A percentile compares a stretch with the other conserved stretches of the same genome.
Conservation (phyloP, 2,888 invertebrate genomes). For the Sarcophaga carnaria region DNA sequence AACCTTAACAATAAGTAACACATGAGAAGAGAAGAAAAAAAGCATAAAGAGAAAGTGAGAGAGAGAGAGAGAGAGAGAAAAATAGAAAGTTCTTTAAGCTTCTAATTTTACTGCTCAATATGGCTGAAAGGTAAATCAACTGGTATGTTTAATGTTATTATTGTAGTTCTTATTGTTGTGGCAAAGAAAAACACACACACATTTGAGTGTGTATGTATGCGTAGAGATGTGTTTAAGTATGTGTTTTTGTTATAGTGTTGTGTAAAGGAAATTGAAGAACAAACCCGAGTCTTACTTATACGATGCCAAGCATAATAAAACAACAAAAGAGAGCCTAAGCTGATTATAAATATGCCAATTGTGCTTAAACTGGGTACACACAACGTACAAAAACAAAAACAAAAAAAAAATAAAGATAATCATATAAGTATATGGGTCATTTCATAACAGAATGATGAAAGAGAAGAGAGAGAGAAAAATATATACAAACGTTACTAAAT, state of each 20-base stretch:
- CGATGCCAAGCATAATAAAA: conserved; percentile 21
- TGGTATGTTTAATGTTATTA: conserved; percentile 24
- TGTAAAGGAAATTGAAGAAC: conserved; percentile 23
- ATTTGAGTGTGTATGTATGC: too few relatives aligned
- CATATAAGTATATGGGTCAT: too few relatives aligned
- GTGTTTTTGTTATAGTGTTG: background rate
- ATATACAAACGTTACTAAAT: background rate
- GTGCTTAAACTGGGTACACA: background rate
- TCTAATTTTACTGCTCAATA: conserved; percentile 1
- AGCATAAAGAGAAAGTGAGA: background rate
- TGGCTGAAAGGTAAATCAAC: conserved; percentile 45
- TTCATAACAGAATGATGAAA: too few relatives aligned
- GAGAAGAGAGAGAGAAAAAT: too few relatives aligned
- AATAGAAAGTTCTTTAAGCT: conserved; percentile 2
- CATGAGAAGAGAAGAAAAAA: background rate
- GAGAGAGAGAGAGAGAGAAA: background rate
- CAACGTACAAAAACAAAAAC: too few relatives aligned
- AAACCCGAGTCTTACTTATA: background rate
- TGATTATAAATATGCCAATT: conserved; percentile 60
- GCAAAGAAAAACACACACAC: too few relatives aligned
- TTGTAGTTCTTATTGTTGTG: conserved; percentile 4
- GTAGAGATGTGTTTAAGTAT: background rate
- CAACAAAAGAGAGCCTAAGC: conserved; percentile 36
- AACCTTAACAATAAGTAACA: conserved; percentile 11
- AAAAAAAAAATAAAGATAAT: too few relatives aligned